Conservation (phyloP, 2,797 vertebrate genomes). For the Siniperca obscura region DNA sequence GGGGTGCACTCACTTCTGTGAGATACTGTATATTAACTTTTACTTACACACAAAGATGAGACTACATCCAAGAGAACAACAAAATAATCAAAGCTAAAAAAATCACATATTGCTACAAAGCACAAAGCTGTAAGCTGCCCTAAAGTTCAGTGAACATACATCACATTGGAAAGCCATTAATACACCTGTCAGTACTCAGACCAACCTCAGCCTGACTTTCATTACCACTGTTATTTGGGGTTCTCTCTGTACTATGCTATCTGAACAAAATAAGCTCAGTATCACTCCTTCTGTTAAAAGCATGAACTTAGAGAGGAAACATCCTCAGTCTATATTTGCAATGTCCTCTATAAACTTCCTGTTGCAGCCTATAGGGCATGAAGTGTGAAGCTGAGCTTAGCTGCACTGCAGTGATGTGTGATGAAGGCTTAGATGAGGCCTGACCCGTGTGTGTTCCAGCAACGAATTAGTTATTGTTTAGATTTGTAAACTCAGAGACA, state of each 20-base stretch:
- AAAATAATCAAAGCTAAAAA: slow-evolving; percentile 63
- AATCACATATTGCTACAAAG: slow-evolving; percentile 60
- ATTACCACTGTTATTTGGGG: slow-evolving; percentile 71
- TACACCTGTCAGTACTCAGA: slow-evolving; percentile 81
- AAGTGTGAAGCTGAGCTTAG: slow-evolving; percentile 40
- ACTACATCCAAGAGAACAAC: slow-evolving; percentile 52
- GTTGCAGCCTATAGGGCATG: slow-evolving; percentile 31
- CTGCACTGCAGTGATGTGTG: slow-evolving; percentile 57
- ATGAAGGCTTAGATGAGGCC: slow-evolving; percentile 42
- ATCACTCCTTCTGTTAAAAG: slow-evolving; percentile 58
- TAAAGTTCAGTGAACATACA: slow-evolving; percentile 83
- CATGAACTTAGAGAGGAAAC: slow-evolving; percentile 46
- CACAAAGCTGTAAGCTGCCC: slow-evolving; percentile 75
- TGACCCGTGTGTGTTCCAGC: slow-evolving; percentile 29
- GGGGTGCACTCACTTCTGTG: no score
- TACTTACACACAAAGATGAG: slow-evolving; percentile 49
- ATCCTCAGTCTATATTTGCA: slow-evolving; percentile 54
- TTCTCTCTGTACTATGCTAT: slow-evolving; percentile 60
- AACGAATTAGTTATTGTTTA: slow-evolving; percentile 34
- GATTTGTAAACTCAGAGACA: slow-evolving; percentile 43
- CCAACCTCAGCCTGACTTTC: slow-evolving; percentile 78
- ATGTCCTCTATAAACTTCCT: slow-evolving; percentile 62
- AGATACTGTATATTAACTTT: slow-evolving; percentile 23
- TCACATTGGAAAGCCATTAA: slow-evolving; percentile 85
- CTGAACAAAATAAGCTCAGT: slow-evolving; percentile 55